Evolutionary conservation across 2,113 vertebrate species (phyloP), one percentile per base, ranked within the genome.

Genomic region (Rhabdornis inornatus): DNA sequence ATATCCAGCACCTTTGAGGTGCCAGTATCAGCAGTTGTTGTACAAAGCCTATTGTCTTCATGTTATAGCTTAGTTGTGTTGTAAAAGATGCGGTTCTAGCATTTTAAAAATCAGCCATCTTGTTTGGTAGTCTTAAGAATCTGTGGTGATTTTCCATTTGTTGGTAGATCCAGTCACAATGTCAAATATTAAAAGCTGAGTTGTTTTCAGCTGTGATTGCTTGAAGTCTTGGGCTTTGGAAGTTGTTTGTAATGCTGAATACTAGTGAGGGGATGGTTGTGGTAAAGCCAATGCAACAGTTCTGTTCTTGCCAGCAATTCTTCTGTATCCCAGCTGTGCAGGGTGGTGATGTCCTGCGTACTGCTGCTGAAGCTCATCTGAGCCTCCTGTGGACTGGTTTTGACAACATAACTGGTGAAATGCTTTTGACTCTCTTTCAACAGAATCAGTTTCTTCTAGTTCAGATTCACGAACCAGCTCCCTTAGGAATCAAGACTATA

Each of bases 231-330:
- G n/a, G 50, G 30, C 1, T 4, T 21, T 86, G 69, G 65, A 56
- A 60, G n/a, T 6, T 85, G 37, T 61, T 90, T 35, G 13, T 24
- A 13, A 15, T 22, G 13, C 18, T 68, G 5, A 81, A 28, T 15
- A 6, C 15, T 8, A 25, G 11, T 35, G 45, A 53, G 17, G 20
- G 17, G 9, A 10, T 88, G 65, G n/a, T 10, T 90, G 70, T 63
- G 59, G n/a, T 80, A 53, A 72, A 80, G 42, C n/a, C 40, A 50
- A 2, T 12, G 31, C 0, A 0, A 13, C 33, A 45, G 10, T 44
- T 85, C 19, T 0, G 0, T 52, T 82, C 27, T 52, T 85, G 87
- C 33, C 25, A 37, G 1, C 27, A 66, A 2, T 61, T 39, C 4
- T 22, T 64, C 65, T 65, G 4, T 52, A 18, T 74, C 39, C 24